Evolutionary conservation across 2,888 invertebrate species (phyloP), one percentile per base, ranked within the genome.

Genomic region (Ypsolopha sequella): DNA sequence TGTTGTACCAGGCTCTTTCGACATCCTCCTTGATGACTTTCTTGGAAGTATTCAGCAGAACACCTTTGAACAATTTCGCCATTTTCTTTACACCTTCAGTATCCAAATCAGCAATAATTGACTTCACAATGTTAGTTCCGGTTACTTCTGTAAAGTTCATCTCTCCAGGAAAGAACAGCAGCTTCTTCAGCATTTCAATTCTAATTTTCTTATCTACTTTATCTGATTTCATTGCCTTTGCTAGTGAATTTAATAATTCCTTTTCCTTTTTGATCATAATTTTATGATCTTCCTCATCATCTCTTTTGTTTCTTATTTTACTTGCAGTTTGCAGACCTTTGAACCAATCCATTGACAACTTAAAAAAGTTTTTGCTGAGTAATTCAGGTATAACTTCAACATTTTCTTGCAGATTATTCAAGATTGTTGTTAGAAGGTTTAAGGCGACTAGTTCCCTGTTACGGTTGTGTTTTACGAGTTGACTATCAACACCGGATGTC

Each of bases 121-220:
- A 88, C 65, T 91, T 91, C 0, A 92, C 75, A 46, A 92, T 68
- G 60, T 89, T 90, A 10, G 89, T 89, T 9, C 90, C 89, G 14
- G 92, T 92, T 36, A 90, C 89, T 75, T 92, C 92, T 62, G 93
- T 92, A 55, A 94, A 91, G 72, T 91, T 90, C 54, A 94, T 89
- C 62, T 91, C 90, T 4, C 93, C 93, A 0, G 93, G 92, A 65
- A 89, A 80, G 45, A 92, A 86, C 8, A 93, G 76, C 1, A 94
- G 69, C 60, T 89, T 91, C 52, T 89, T 89, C 39, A 94, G 68
- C 6, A 90, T 82, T 7, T 81, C 76, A 1, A 93, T 76, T 68
- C 90, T 89, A 1, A 84, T 76, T 58, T 82, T 78, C 38, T 82
- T 78, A 36, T 80, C 75, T 6, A 89, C 77, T 43, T 79, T 75